Percentiles rank a stretch among this genome's conserved stretches.
Conservation (phyloP, 2,797 vertebrate species). For the Mergus octosetaceus region DNA sequence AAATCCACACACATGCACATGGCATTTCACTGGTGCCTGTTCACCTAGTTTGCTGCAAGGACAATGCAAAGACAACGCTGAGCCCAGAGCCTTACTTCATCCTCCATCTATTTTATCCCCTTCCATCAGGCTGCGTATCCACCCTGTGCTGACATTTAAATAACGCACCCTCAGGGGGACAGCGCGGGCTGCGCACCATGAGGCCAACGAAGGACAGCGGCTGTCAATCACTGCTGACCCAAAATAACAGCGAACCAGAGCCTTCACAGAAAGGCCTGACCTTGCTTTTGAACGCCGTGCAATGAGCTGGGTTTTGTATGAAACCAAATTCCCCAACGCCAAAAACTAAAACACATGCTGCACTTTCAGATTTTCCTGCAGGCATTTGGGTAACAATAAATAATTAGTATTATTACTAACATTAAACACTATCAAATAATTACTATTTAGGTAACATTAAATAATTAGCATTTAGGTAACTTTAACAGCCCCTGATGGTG, state of each 20-base stretch:
- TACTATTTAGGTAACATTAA: too few species aligned
- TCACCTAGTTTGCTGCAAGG: neutral
- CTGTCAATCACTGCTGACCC: neutral
- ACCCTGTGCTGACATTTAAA: neutral
- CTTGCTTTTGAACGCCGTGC: neutral
- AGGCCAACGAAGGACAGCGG: neutral
- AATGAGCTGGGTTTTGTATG: neutral
- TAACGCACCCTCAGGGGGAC: neutral
- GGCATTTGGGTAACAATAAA: too few species aligned
- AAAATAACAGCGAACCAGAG: neutral
- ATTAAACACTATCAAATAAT: too few species aligned
- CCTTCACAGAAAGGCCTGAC: neutral
- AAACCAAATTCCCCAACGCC: neutral
- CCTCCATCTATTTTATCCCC: neutral
- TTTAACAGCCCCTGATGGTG: neutral
- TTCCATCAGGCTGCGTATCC: neutral
- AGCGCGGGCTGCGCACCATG: fast-evolving
- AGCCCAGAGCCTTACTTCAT: neutral
- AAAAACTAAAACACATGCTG: neutral
- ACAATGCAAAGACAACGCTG: neutral
- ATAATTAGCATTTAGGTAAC: too few species aligned
- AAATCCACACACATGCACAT: neutral
- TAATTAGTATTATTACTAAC: too few species aligned
- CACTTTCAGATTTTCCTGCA: neutral
- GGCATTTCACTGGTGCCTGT: neutral